Conservation (phyloP, 2,888 invertebrate genomes). For the Gastracanthus pulcherrimus region DNA sequence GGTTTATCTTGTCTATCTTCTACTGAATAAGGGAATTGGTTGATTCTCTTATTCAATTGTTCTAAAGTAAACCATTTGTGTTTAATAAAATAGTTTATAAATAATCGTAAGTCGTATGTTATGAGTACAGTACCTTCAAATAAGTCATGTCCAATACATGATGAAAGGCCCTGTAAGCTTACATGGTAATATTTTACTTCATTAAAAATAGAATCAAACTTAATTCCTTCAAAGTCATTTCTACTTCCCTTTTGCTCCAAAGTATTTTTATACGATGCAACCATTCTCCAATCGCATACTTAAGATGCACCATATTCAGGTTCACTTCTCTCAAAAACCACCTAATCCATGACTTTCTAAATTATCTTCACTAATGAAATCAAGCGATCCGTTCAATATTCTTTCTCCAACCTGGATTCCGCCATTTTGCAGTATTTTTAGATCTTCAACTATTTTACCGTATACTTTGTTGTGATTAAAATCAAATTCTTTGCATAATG, state of each 20-base stretch:
- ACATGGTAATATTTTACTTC: conserved; percentile 20
- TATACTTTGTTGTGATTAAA: conserved; percentile 41
- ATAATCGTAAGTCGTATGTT: not conserved
- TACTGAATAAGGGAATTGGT: not conserved
- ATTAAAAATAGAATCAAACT: conserved; percentile 58
- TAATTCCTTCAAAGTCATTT: conserved; percentile 51
- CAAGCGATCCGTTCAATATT: conserved; percentile 58
- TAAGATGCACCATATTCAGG: not conserved
- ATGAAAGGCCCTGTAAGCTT: conserved; percentile 9
- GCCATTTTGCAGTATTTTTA: conserved; percentile 60
- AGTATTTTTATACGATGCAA: conserved; percentile 23
- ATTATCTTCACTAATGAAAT: conserved; percentile 58
- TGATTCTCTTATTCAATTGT: conserved; percentile 7
- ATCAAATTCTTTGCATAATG: conserved; percentile 62
- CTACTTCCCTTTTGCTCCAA: not conserved
- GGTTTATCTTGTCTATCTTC: not conserved
- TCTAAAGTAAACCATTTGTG: conserved; percentile 9
- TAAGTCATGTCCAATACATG: conserved; percentile 12
- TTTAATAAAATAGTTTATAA: conserved; percentile 9
- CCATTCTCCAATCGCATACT: not conserved
- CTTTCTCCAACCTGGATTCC: conserved; percentile 8
- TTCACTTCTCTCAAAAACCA: no score
- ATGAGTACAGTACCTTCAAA: conserved; percentile 7
- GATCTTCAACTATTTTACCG: conserved; percentile 60
- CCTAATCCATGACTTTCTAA: conserved; percentile 1